Evolutionary conservation across 2,113 vertebrate species (phyloP), one percentile per base, ranked within the genome.

Genomic region (Aptenodytes patagonicus): DNA sequence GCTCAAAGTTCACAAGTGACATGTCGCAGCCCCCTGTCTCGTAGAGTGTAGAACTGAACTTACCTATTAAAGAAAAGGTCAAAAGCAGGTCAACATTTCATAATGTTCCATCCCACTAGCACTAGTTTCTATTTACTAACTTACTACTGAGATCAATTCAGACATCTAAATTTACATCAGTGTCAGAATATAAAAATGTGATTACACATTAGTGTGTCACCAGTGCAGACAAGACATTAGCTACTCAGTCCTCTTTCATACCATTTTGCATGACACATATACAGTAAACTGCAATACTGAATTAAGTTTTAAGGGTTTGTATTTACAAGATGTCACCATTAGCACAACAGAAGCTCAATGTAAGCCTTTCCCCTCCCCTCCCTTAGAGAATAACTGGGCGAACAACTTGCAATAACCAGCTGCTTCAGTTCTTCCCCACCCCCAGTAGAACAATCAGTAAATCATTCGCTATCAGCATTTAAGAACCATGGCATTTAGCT

Each of bases 1-100:
- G 99, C 98, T 99, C 99, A 98, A 99, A 99, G 97, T 99, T 99
- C 97, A 99, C 99, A 98, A 99, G 98, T 22, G 99, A 99, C 99
- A 99, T 99, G 97, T 99, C 99, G 96, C 99, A 99, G 96, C 99
- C 99, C 88, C 98, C 99, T 52, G 98, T 99, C 98, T 99, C 99
- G 91, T 99, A 99, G 80, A 99, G 98, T 49, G 99, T 98, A 91
- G 99, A 99, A 90, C 99, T 99, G 98, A 99, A 99, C 98, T 99
- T 99, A 98, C 99, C 99, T 99, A 89, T 82, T 80, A 97, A 96
- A 98, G 87, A 98, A 93, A 98, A 94, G 42, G 84, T 70, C 64
- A 96, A 91, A 80, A 96, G 64, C 86, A 95, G 94, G 70, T 87
- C 66, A 97, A 92, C 89, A 89, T 76, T 94, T 68, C 38, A 80